Base-by-base conservation (phyloP, 2,113 vertebrate species). In the Stegostoma tigrinum region DNA sequence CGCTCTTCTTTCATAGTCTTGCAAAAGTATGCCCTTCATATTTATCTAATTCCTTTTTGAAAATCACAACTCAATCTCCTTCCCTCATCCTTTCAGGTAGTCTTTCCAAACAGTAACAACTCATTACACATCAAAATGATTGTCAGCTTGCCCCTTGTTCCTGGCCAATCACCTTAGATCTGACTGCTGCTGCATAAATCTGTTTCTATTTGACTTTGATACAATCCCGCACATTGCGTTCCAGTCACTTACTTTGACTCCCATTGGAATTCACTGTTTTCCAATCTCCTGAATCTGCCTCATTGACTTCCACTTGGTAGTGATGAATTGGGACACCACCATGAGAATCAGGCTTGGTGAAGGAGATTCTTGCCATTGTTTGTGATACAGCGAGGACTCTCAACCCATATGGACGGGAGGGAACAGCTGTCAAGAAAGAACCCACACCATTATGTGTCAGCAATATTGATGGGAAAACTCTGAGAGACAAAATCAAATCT, bases 281-380 rank as follows among this genome's bases (percentile, higher is more conserved):
- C 99, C 99, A 99, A 66, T 98, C 99, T 96, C 98, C 98, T 7
- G 98, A 98, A 61, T 98, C 96, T 67, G 98, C 97, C 96, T 99
- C 99, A 97, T 99, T 99, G 96, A 98, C 98, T 97, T 98, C 98
- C 96, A 99, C 98, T 97, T 99, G 98, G 96, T 99, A 99, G 97
- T 99, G 98, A 97, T 98, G 98, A 96, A 99, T 99, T 94, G 99
- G 99, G 0, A 99, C 99, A 0, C 99, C 99, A 3, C 99, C 99
- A 21, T 99, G 99, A 0, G 99, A 99, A 96, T 99, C 99, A 0
- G 99, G 99, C 96, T 99, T 99, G 96, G 98, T 98, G 97, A 99
- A 99, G 0, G 97, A 98, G 94, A 99, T 97, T 8, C 98, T 99
- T 3, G 99, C 99, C 96, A 98, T 96, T 67, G 98, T 98, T 97